Evolutionary conservation across 2,113 vertebrate species (phyloP).

Genomic region (Cardinalis cardinalis): DNA sequence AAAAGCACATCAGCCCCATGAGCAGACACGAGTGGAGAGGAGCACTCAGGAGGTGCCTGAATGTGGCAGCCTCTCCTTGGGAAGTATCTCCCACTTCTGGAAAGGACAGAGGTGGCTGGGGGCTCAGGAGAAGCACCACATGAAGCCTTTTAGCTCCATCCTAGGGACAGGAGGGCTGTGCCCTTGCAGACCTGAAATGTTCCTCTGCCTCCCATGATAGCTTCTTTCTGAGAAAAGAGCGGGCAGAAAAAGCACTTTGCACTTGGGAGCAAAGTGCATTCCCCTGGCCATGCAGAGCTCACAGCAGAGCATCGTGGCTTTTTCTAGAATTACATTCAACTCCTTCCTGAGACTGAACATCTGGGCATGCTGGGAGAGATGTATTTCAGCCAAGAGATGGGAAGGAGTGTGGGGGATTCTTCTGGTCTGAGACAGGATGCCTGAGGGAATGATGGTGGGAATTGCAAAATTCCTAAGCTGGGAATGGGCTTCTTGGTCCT

Average conservation of each 20-base stretch:
- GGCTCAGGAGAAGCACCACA: background rate
- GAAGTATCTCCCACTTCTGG: background rate
- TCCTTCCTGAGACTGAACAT: background rate
- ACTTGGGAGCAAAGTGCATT: background rate
- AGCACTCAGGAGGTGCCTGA: accelerated
- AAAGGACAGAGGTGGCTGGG: background rate
- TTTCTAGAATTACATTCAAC: background rate
- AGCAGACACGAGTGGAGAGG: background rate
- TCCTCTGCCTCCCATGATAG: background rate
- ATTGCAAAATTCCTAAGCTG: background rate
- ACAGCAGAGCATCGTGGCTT: accelerated
- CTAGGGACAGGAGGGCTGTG: background rate
- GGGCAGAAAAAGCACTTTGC: background rate
- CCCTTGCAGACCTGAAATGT: background rate
- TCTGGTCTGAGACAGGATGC: background rate
- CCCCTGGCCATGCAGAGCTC: background rate
- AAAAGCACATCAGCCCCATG: accelerated
- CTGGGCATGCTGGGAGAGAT: background rate
- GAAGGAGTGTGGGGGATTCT: background rate
- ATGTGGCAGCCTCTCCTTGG: background rate
- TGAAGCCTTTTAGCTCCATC: background rate
- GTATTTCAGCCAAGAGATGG: background rate
- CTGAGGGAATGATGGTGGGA: background rate
- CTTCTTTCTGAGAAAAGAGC: background rate
- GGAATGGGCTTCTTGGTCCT: background rate